A percentile compares a stretch with the other conserved stretches of the same genome.
These are phyloP conservation scores for Epirrhoe alternata DNA, from an alignment of 2,888 invertebrate genomes.

Conservation along the genomic window DNA sequence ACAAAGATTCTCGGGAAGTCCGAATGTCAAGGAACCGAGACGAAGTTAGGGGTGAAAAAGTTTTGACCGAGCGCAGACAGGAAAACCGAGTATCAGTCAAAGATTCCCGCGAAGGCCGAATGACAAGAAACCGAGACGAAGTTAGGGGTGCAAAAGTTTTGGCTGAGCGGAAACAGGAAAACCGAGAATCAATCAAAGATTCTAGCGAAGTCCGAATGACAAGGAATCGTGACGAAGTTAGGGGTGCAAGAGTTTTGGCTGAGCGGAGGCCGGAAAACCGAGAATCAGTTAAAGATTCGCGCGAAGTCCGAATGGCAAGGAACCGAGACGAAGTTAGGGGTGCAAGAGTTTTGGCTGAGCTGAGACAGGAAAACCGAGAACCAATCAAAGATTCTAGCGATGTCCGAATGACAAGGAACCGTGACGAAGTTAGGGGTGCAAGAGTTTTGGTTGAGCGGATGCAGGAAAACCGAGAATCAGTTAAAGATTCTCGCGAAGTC, in stretches of 20 bases:
- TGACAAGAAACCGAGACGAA: slow-evolving; percentile 9
- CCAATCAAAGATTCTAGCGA: slow-evolving; percentile 5
- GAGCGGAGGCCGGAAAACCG: slow-evolving; percentile 14
- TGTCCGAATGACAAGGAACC: slow-evolving; percentile 6
- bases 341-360: slow-evolving; percentile 9
- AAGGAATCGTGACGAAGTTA: slow-evolving; percentile 10
- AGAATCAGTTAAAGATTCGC: slow-evolving; percentile 6
- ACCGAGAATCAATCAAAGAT: slow-evolving; percentile 9
- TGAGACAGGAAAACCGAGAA: slow-evolving; percentile 9
- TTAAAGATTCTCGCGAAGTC: slow-evolving; percentile 4
- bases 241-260: slow-evolving; percentile 6
- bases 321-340: slow-evolving; percentile 7
- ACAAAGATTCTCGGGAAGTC: slow-evolving; percentile 5
- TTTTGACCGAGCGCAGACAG: slow-evolving; percentile 12
- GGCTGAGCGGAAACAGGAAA: slow-evolving; percentile 16
- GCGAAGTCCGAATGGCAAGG: slow-evolving; percentile 8
- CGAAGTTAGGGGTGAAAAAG: slow-evolving; percentile 7
- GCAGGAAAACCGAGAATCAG: slow-evolving; percentile 20
- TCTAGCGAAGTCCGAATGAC: slow-evolving; percentile 3
- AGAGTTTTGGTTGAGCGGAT: too few relatives aligned
- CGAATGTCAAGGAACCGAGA: slow-evolving; percentile 4
- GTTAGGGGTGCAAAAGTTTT: slow-evolving; percentile 4
- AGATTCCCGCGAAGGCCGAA: slow-evolving; percentile 7
- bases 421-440: slow-evolving; percentile 8
- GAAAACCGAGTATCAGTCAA: slow-evolving; percentile 13